These are phyloP conservation scores for Chaunax sp. DNA, from an alignment of 2,797 vertebrate species.

Conservation along the genomic window DNA sequence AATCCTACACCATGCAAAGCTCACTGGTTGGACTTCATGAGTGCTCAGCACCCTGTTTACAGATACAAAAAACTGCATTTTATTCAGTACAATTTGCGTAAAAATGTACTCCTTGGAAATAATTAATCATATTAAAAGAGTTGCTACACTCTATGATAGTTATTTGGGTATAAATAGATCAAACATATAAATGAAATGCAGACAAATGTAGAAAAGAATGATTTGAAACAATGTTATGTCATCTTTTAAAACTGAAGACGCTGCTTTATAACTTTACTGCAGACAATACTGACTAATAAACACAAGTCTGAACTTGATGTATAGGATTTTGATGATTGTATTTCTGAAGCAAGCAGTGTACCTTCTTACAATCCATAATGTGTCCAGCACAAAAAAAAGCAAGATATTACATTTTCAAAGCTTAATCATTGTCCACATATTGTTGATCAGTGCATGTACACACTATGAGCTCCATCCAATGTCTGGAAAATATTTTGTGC, in stretches of 20 bases:
- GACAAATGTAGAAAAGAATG: conserved; percentile 4
- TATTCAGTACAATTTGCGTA: conserved; percentile 39
- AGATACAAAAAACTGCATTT: conserved; percentile 46
- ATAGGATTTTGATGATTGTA: conserved; percentile 7
- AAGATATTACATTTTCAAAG: conserved; percentile 30
- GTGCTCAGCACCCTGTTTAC: conserved; percentile 80
- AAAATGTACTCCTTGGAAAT: conserved; percentile 15
- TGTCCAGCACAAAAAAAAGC: conserved; percentile 73
- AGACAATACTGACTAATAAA: not conserved
- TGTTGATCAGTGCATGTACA: conserved; percentile 34
- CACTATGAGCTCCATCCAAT: conserved; percentile 5
- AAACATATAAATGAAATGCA: conserved; percentile 28
- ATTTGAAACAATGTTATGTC: not conserved
- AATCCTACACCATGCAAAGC: conserved; percentile 40
- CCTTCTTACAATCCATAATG: conserved; percentile 49
- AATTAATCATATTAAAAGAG: conserved; percentile 23
- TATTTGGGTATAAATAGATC: conserved; percentile 38
- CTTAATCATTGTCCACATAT: conserved; percentile 31
- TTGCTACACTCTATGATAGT: conserved; percentile 3
- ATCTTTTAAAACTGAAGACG: conserved; percentile 15
- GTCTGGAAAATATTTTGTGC: conserved; percentile 19
- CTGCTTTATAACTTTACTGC: not conserved
- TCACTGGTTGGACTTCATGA: conserved; percentile 56
- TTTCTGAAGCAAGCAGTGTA: conserved; percentile 17
- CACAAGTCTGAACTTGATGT: not conserved